Evolutionary conservation across 2,888 invertebrate species (phyloP), one percentile per base, ranked within the genome.

Genomic region (Torymus tubicola): DNA sequence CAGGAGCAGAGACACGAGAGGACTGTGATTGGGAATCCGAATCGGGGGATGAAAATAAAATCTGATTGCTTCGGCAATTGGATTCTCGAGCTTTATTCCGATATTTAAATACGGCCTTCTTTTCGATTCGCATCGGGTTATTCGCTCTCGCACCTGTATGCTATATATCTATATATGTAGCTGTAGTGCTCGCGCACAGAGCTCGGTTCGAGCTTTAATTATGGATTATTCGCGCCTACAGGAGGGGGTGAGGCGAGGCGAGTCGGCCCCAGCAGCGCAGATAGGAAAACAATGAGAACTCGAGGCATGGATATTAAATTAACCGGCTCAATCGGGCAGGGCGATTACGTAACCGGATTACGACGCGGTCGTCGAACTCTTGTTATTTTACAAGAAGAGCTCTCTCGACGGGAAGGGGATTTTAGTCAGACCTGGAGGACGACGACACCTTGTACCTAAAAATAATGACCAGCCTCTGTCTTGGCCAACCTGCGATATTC

Each of bases 101-200:
- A 86, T 87, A 87, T 86, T 86, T 86, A 86, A 87, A 87, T 85
- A 84, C 55, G 69, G 21, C 16, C 12, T 61, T 71, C 71, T 31
- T 31, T 31, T 68, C 42, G 55, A 52, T 50, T n/a, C 52, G 16
- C 42, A 61, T 42, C 31, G 21, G 58, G 14, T 53, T 58, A 70
- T 50, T n/a, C 11, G 16, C 31, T 2, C 31, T 3, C 31, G 31
- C 31, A 3, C 24, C 2, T 3, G 24, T 24, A 2, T 24, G 3
- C 3, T 24, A 24, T 24, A 24, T 2, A 24, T 2, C 2, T 24
- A 24, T 24, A 2, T 24, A 24, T 24, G 24, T 24, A 2, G 24
- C 2, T 24, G 24, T 24, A 3, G 24, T n/a, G n/a, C n/a, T n/a
- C 24, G 24, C 3, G 24, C 24, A 24, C 24, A 24, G 24, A 3